These are phyloP conservation scores for Amphipoea oculea DNA, from an alignment of 2,888 invertebrate genomes.

Conservation along the genomic window DNA sequence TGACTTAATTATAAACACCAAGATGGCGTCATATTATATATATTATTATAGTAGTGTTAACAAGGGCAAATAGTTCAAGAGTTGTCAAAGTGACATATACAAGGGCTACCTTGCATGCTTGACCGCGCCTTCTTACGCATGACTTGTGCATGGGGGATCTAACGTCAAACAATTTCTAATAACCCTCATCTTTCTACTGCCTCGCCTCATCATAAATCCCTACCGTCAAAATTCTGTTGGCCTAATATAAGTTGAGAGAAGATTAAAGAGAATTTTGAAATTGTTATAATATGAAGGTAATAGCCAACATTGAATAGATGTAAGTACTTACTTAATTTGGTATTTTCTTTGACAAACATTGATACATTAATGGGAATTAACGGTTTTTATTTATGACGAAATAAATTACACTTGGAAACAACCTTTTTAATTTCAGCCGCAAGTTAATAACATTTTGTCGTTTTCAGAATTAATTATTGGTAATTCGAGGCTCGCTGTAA, in stretches of 20 bases:
- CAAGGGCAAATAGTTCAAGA: constrained; percentile 35
- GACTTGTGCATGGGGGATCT: constrained; percentile 45
- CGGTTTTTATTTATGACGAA: not conserved
- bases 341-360: constrained; percentile 23
- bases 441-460: constrained; percentile 7
- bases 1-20: constrained; percentile 45
- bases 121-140: constrained; percentile 55
- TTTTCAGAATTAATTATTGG: not conserved
- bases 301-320: constrained; percentile 3
- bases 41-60: constrained; percentile 28
- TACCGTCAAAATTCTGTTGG: constrained; percentile 44
- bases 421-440: constrained; percentile 16
- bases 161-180: constrained; percentile 50
- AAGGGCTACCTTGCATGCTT: constrained; percentile 46
- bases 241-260: constrained; percentile 23
- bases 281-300: constrained; percentile 22
- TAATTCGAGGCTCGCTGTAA: constrained; percentile 5
- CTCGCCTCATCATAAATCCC: constrained; percentile 35
- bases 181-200: constrained; percentile 19
- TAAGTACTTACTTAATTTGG: constrained; percentile 7
- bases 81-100: constrained; percentile 49
- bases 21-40: constrained; percentile 28
- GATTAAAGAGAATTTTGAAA: constrained; percentile 41
- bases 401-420: not conserved
- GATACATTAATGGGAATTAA: not conserved